Percentiles rank a stretch among this genome's conserved stretches.
These are phyloP conservation scores for Phortica magna DNA, from an alignment of 2,888 invertebrate species.

Conservation along the genomic window DNA sequence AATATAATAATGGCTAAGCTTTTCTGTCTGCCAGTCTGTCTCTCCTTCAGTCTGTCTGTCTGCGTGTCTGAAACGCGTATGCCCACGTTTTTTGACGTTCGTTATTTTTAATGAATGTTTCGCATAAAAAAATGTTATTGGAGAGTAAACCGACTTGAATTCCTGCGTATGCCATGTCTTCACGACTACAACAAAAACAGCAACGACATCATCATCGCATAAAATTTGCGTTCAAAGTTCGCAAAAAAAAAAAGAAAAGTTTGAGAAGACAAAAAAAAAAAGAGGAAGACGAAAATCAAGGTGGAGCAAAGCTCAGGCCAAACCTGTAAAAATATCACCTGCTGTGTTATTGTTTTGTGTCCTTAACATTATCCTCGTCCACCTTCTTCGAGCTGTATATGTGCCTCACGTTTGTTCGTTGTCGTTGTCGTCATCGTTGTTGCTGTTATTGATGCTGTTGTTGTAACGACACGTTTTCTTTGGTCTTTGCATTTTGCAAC, in stretches of 20 bases:
- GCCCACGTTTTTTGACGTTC: background rate
- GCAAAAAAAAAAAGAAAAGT: background rate
- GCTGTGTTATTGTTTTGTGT: slow-evolving; percentile 62
- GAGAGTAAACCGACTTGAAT: background rate
- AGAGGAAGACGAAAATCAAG: too few relatives aligned
- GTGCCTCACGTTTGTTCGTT: background rate
- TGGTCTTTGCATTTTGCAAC: slow-evolving; percentile 13
- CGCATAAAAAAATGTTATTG: slow-evolving; percentile 24
- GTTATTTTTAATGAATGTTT: slow-evolving; percentile 21
- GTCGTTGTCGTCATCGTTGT: background rate
- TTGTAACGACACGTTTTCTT: background rate
- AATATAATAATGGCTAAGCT: background rate
- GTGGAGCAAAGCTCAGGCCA: background rate
- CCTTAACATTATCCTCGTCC: slow-evolving; percentile 38
- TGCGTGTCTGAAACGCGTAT: background rate
- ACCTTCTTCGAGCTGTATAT: slow-evolving; percentile 19
- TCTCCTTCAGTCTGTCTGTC: background rate
- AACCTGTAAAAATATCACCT: slow-evolving; percentile 55
- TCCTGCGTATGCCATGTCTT: background rate
- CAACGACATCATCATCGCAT: background rate
- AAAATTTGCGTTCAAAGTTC: background rate
- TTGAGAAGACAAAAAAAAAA: background rate
- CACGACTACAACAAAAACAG: background rate
- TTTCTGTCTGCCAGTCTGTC: background rate
- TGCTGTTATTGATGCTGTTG: too few relatives aligned